Evolutionary conservation across 2,888 invertebrate genomes (phyloP), one percentile per base, ranked within the genome.

Genomic region (Standfussiana lucernea): DNA sequence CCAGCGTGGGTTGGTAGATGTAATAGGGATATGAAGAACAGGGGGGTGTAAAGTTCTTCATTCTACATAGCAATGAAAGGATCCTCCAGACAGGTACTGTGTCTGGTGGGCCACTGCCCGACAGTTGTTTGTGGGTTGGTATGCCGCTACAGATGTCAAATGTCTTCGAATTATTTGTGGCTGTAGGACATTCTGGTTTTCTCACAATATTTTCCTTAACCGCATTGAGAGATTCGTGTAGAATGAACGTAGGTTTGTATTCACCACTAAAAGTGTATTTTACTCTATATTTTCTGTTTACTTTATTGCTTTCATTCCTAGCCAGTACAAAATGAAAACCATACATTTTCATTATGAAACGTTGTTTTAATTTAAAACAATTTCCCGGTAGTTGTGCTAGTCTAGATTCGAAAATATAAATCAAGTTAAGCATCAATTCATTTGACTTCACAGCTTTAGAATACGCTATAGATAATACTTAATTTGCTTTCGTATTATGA

Each of bases 351-450:
- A 53, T 61, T 47, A 40, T 32, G 24, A 35, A 35, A 40, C 13
- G 5, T 42, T 32, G 21, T 56, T 67, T 71, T 71, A 78, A 71
- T 71, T 70, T 61, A 24, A 79, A 83, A 50, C 32, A 72, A 65
- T 79, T 68, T 79, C 4, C 28, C 42, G 7, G 18, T 53, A 56
- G 59, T 47, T 69, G 28, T 40, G 21, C 32, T 61, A 2, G 37
- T 65, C 11, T 37, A 53, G 45, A 62, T 35, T 56, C 15, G 15
- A 28, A 79, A 53, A 40, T 47, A 66, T 72, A 79, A 79, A 81
- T 72, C 56, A 70, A 67, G 73, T 64, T 74, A 68, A 84, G n/a
- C 66, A 70, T 70, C 70, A 69, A 79, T 81, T 78, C 4, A 72
- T 79, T 83, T 53, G 65, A 65, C 59, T 71, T 71, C 68, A 73